phyloP scores from a whole-genome alignment of 2,113 vertebrate genomes.

The Noturus placidus region DNA sequence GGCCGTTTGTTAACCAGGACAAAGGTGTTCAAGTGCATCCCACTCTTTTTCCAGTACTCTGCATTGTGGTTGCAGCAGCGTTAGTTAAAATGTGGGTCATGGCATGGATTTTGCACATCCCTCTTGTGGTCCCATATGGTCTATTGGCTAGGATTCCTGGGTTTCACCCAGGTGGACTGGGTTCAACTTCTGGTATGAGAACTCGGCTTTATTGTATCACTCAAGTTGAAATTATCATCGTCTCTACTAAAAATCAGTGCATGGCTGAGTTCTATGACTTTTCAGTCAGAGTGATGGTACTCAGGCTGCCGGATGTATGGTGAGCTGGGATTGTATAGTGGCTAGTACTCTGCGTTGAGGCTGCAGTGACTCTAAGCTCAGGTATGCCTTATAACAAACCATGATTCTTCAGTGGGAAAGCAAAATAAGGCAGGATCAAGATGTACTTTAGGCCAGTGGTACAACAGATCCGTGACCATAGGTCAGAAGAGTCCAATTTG shows the following conservation, averaged over 20 bases:
- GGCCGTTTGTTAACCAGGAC: not conserved
- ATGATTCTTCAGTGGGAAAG: too few species aligned
- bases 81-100: not conserved
- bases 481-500: not conserved
- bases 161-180: not conserved
- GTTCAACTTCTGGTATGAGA: not conserved
- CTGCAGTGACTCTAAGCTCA: not conserved
- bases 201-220: not conserved
- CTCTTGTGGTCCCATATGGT: not conserved
- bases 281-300: too few species aligned
- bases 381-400: not conserved
- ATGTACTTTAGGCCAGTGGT: not conserved
- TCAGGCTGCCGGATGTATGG: not conserved
- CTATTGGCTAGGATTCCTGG: not conserved
- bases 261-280: not conserved
- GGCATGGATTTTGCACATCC: not conserved
- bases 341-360: not conserved
- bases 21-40: not conserved
- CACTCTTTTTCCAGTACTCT: not conserved
- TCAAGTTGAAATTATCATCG: not conserved
- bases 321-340: not conserved
- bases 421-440: too few species aligned
- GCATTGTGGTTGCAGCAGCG: not conserved
- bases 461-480: not conserved
- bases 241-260: not conserved